phyloP scores from a whole-genome alignment of 2,797 vertebrate species.

The Microctenopoma lineatum region DNA sequence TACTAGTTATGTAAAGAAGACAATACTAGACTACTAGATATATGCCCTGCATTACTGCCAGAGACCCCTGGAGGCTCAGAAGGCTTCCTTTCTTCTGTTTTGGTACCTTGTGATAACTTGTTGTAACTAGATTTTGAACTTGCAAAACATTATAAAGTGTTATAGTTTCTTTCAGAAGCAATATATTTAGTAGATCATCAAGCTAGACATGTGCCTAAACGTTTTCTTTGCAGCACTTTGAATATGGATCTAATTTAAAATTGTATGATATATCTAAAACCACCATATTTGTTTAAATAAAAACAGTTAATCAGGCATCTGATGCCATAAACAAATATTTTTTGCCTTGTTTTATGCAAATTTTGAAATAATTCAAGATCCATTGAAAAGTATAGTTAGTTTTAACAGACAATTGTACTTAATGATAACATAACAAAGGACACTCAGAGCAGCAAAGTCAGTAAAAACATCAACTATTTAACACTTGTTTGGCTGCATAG shows the following conservation, averaged over 20 bases:
- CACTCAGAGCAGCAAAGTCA: background rate
- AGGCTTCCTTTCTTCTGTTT: background rate
- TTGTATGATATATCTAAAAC: background rate
- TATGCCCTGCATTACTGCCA: background rate
- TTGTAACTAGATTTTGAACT: background rate
- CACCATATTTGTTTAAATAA: background rate
- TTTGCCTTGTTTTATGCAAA: no score
- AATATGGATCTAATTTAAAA: background rate
- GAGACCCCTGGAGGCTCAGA: background rate
- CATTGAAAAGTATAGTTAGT: no score
- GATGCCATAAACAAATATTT: background rate
- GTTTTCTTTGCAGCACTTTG: background rate
- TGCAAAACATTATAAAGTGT: background rate
- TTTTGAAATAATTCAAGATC: no score
- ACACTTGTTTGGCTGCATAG: background rate
- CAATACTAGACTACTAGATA: background rate
- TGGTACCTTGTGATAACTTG: background rate
- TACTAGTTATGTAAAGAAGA: background rate
- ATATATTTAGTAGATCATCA: no score
- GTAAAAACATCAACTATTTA: background rate
- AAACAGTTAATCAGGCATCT: background rate
- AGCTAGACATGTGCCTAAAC: background rate
- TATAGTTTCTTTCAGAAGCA: background rate
- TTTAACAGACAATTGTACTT: no score
- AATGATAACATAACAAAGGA: no score